These are phyloP conservation scores for Bombus sylvicola DNA, from an alignment of 1,140 invertebrate species.

Conservation along the genomic window DNA sequence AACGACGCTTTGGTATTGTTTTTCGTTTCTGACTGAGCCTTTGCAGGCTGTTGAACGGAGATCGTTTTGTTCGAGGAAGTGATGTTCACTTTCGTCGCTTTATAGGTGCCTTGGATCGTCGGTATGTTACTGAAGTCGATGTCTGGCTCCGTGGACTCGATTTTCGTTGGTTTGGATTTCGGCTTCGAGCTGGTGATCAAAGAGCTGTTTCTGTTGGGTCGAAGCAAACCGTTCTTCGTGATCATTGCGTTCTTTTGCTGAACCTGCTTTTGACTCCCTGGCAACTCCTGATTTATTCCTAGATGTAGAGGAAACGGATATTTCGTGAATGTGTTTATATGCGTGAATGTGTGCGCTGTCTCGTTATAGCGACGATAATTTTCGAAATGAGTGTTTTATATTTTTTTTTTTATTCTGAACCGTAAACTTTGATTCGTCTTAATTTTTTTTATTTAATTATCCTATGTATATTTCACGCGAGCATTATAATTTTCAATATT, in stretches of 20 bases:
- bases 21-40: not conserved
- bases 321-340: too few species aligned
- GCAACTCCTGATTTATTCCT: constrained; percentile 74
- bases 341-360: too few species aligned
- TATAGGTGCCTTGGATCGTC: constrained; percentile 81
- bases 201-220: constrained; percentile 75
- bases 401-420: too few species aligned
- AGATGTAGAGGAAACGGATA: constrained; percentile 19
- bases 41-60: not conserved
- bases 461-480: too few species aligned
- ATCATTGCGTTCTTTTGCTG: constrained; percentile 80
- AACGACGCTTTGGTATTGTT: not conserved
- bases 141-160: constrained; percentile 77
- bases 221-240: constrained; percentile 78
- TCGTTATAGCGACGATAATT: too few species aligned
- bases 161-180: constrained; percentile 78
- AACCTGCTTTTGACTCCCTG: constrained; percentile 68
- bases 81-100: constrained; percentile 77
- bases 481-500: not conserved
- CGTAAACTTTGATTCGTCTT: too few species aligned
- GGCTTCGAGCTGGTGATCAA: constrained; percentile 78
- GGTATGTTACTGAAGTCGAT: constrained; percentile 79
- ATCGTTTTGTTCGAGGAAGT: constrained; percentile 22
- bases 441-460: too few species aligned
- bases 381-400: too few species aligned